Base-by-base conservation (phyloP, 2,113 vertebrate species). In the Xiphophorus hellerii region DNA sequence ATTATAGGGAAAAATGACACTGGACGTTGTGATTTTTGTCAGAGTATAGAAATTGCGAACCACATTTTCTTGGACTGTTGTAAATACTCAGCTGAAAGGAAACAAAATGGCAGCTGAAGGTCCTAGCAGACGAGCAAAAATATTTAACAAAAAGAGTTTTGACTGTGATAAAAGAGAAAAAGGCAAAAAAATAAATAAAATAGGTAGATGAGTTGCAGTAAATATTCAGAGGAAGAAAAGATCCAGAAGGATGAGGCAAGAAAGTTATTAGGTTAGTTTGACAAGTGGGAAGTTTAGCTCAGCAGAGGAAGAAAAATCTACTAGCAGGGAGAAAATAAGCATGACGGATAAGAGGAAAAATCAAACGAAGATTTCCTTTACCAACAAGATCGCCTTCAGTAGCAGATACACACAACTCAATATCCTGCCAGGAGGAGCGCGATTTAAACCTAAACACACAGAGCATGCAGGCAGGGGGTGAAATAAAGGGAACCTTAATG, bases 271-370 rank as follows among this genome's bases (percentile, higher is more conserved):
- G 77, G 77, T 73, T 69, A 66, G 71, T 74, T 70, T 65, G 85
- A 82, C 80, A 77, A 79, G 81, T 86, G 83, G 78, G 74, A 70
- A 64, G 33, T 11, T 28, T 39, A 29, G 62, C 61, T 71, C 42
- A 73, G 69, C 58, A 64, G 30, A 66, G 27, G 37, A 10, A 62
- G 69, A 62, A 42, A 58, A 35, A 39, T 9, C 7, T 5, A 71
- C 22, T n/a, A 71, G n/a, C 30, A 29, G 37, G n/a, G 8, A 28
- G 66, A n/a, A 7, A 17, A 54, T 28, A 13, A 12, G n/a, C 42
- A 31, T 44, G 44, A 11, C 35, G 60, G 64, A 39, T 30, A 22
- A 42, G 29, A 33, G 15, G 5, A n/a, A 69, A 74, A 31, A 15
- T 44, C 14, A 30, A 29, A 44, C 30, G 4, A 5, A 58, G 17